A percentile compares a stretch with the other conserved stretches of the same genome.
These are phyloP conservation scores for Erinaceus europaeus DNA, from an alignment of 2,113 vertebrate species.

Conservation along the genomic window DNA sequence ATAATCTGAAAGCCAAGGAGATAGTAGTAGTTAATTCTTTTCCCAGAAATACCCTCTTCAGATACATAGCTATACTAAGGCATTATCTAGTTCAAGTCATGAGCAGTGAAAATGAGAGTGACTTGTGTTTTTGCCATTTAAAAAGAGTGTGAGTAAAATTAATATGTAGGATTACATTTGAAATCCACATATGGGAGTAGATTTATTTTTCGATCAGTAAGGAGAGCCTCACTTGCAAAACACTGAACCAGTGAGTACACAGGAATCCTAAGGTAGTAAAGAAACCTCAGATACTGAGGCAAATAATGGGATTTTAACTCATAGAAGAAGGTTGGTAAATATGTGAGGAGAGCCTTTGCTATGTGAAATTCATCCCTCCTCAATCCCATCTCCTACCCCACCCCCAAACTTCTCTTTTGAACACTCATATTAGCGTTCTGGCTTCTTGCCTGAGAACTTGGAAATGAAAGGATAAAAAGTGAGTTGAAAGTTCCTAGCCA, in stretches of 20 bases:
- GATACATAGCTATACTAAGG: neutral
- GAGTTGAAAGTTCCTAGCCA: neutral
- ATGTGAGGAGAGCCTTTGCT: neutral
- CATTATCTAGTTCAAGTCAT: neutral
- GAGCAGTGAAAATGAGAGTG: neutral
- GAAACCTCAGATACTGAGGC: neutral
- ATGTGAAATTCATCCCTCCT: neutral
- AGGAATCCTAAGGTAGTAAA: constrained; percentile 7
- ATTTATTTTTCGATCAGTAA: constrained; percentile 36
- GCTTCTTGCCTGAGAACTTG: constrained; percentile 50
- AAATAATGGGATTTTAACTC: neutral
- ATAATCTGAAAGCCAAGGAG: neutral
- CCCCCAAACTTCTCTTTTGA: neutral
- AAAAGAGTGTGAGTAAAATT: constrained; percentile 6
- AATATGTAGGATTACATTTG: neutral
- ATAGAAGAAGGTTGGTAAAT: neutral
- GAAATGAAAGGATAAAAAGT: constrained; percentile 35
- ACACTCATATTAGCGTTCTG: constrained; percentile 54
- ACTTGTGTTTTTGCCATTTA: constrained; percentile 6
- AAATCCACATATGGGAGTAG: constrained; percentile 3
- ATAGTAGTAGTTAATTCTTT: neutral
- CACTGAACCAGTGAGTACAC: neutral
- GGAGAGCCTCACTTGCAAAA: neutral
- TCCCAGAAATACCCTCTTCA: neutral
- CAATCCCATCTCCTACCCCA: neutral